phyloP scores from a whole-genome alignment of 2,113 vertebrate species.

The Peromyscus maniculatus region DNA sequence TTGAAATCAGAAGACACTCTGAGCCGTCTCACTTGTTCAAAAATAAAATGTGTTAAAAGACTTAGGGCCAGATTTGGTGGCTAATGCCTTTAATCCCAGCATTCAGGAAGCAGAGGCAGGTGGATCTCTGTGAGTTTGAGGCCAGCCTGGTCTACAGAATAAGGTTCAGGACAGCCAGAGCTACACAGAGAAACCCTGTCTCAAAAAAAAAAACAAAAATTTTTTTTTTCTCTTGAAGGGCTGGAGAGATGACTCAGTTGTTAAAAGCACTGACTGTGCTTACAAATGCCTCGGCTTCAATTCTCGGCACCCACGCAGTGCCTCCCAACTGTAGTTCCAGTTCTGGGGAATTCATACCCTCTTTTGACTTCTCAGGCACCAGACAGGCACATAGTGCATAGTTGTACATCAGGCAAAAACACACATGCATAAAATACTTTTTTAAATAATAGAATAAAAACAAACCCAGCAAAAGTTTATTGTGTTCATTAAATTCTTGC shows the following conservation, averaged over 20 bases:
- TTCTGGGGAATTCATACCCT: not conserved
- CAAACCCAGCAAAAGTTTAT: not conserved
- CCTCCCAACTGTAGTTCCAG: not conserved
- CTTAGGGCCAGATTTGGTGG: not conserved
- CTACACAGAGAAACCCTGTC: not conserved
- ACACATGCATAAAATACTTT: not conserved
- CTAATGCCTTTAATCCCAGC: not conserved
- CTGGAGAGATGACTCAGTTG: not conserved
- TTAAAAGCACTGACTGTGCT: not conserved
- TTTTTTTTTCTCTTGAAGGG: not conserved
- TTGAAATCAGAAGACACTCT: not conserved
- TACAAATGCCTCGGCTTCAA: not conserved
- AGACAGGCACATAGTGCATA: not conserved
- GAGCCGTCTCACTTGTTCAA: not conserved
- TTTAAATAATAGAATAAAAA: not conserved
- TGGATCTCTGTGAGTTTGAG: not conserved
- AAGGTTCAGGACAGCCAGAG: not conserved
- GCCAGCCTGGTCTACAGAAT: not conserved
- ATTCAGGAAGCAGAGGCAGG: not conserved
- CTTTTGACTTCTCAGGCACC: not conserved
- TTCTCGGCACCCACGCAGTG: not conserved
- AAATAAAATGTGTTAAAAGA: not conserved
- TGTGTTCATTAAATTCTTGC: slow-evolving; percentile 20
- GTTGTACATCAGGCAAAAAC: not conserved
- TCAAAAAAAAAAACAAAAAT: no score